Percentiles rank a stretch among this genome's conserved stretches.
phyloP scores from a whole-genome alignment of 2,888 invertebrate genomes.

The Parnassius mnemosyne region DNA sequence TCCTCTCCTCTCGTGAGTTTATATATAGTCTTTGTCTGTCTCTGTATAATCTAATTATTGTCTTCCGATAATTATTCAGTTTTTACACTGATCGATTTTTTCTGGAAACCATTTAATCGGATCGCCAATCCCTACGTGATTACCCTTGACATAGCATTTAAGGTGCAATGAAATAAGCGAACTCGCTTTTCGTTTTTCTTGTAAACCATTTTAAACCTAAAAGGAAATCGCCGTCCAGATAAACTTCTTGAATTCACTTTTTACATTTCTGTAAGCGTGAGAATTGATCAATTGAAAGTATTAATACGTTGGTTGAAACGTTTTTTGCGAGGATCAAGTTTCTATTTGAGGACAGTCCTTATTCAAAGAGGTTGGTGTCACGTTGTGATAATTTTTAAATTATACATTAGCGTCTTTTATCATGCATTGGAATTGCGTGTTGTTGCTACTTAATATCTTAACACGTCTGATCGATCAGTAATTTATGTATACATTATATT shows the following conservation, averaged over 20 bases:
- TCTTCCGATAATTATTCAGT: constrained; percentile 47
- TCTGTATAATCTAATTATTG: constrained; percentile 48
- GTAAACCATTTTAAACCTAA: constrained; percentile 20
- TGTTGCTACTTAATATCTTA: not conserved
- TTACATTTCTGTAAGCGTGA: constrained; percentile 16
- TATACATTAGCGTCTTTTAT: constrained; percentile 15
- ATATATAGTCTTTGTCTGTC: constrained; percentile 27
- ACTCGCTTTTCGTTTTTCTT: constrained; percentile 28
- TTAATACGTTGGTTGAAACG: not conserved
- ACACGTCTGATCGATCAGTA: constrained; percentile 19
- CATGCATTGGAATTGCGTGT: constrained; percentile 4
- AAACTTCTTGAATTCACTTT: constrained; percentile 18
- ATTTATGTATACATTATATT: constrained; percentile 17
- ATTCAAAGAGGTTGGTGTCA: constrained; percentile 6
- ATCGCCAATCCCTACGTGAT: constrained; percentile 47
- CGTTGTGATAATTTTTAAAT: constrained; percentile 23
- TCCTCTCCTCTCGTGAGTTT: constrained; percentile 8
- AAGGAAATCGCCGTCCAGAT: constrained; percentile 5
- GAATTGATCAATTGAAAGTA: constrained; percentile 10
- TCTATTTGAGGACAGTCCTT: constrained; percentile 13
- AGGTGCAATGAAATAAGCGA: constrained; percentile 49
- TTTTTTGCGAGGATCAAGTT: constrained; percentile 20
- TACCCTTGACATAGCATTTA: constrained; percentile 36
- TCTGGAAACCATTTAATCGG: constrained; percentile 33
- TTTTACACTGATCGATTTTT: constrained; percentile 34